phyloP scores from a whole-genome alignment of 2,113 vertebrate species.

The Seriola quinqueradiata region DNA sequence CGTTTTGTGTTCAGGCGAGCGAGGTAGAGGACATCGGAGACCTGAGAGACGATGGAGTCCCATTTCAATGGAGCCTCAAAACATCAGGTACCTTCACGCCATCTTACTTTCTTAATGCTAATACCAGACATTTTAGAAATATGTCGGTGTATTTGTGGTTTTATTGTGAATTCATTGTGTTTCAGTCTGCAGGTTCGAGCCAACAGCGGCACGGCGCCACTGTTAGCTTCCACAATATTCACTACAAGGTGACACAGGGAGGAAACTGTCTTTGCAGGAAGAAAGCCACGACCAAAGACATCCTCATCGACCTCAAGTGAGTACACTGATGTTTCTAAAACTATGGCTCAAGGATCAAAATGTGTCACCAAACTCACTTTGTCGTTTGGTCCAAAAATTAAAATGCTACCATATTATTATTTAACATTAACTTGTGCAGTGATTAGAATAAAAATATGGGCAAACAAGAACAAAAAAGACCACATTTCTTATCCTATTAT shows the following conservation, averaged over 20 bases:
- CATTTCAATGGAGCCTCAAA: conserved; percentile 38
- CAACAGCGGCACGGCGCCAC: conserved; percentile 46
- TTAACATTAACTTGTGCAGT: too few relatives aligned
- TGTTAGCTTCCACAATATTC: conserved; percentile 82
- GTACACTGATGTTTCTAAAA: conserved; percentile 15
- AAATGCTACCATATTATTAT: too few relatives aligned
- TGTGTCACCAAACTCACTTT: background rate
- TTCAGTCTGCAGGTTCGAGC: conserved; percentile 18
- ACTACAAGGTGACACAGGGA: conserved; percentile 74
- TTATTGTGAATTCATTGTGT: background rate
- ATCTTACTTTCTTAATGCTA: background rate
- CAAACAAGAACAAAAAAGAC: too few relatives aligned
- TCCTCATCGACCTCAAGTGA: conserved; percentile 84
- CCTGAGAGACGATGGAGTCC: background rate
- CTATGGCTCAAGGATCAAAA: background rate
- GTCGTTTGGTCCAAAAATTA: too few relatives aligned
- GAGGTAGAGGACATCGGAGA: conserved; percentile 23
- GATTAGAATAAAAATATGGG: too few relatives aligned
- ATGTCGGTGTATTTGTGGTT: background rate
- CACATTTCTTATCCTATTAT: too few relatives aligned
- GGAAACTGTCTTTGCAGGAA: conserved; percentile 58
- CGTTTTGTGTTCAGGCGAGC: conserved; percentile 10
- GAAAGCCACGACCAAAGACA: conserved; percentile 70
- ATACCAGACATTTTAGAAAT: too few relatives aligned
- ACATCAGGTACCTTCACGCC: conserved; percentile 35